Evolutionary conservation across 2,797 vertebrate species (phyloP).

Genomic region (Molossus molossus): DNA sequence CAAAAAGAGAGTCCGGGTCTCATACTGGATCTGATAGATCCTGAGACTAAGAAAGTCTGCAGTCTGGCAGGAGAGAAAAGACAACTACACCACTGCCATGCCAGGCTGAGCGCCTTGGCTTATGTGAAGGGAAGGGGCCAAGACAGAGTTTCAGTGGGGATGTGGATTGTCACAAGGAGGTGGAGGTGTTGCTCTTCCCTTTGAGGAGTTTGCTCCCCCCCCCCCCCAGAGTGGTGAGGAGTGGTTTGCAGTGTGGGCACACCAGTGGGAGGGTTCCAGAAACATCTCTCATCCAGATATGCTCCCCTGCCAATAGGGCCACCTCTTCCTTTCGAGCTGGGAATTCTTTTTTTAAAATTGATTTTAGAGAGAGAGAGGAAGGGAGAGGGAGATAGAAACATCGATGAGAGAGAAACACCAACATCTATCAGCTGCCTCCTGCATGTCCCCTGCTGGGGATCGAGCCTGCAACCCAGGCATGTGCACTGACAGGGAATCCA

Average conservation of each 20-base stretch:
- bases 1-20: background rate
- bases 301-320: background rate
- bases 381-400: too few species aligned
- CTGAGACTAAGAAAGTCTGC: background rate
- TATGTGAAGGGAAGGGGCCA: background rate
- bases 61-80: background rate
- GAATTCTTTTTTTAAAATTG: background rate
- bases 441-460: too few species aligned
- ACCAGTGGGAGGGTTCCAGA: background rate
- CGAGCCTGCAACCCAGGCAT: too few species aligned
- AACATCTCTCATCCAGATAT: background rate
- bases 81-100: rapidly evolving
- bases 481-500: too few species aligned
- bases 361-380: too few species aligned
- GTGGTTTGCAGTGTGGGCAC: background rate
- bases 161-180: rapidly evolving
- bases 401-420: too few species aligned
- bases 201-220: background rate
- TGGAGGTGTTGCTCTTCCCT: background rate
- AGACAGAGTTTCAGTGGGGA: too few species aligned
- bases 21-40: rapidly evolving
- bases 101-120: background rate
- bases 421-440: too few species aligned
- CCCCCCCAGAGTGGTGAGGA: background rate
- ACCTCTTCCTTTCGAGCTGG: background rate